Evolutionary conservation across 2,888 invertebrate species (phyloP).

Genomic region (Protula sp.): DNA sequence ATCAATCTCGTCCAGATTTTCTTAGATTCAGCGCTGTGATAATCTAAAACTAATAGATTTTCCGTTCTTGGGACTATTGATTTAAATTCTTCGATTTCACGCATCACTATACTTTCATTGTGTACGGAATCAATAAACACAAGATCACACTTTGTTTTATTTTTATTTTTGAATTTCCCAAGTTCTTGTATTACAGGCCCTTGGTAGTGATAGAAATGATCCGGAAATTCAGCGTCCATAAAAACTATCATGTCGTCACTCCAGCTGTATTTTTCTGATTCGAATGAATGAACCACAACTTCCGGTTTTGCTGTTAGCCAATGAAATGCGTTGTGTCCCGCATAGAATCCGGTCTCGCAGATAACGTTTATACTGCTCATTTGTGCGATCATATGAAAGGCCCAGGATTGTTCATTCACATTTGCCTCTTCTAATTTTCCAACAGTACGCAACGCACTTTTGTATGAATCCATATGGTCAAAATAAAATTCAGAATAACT

Average conservation of each 20-base stretch:
- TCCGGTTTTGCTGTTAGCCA: slow-evolving; percentile 10
- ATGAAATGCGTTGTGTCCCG: slow-evolving; percentile 8
- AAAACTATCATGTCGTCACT: slow-evolving; percentile 8
- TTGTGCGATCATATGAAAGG: slow-evolving; percentile 8
- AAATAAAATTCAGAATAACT: slow-evolving; percentile 9
- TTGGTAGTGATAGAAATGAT: not conserved
- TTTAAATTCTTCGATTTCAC: not conserved
- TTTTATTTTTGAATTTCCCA: not conserved
- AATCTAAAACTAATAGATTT: not conserved
- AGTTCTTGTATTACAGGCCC: not conserved
- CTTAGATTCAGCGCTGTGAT: not conserved
- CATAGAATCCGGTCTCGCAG: slow-evolving; percentile 13
- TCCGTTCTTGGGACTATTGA: not conserved
- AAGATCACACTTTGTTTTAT: not conserved
- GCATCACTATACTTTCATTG: not conserved
- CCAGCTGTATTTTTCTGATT: not conserved
- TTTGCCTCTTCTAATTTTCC: not conserved
- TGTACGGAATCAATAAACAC: not conserved
- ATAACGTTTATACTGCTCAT: slow-evolving; percentile 4
- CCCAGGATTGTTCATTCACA: slow-evolving; percentile 12
- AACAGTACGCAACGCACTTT: not conserved
- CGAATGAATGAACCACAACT: slow-evolving; percentile 9
- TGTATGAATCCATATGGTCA: slow-evolving; percentile 12
- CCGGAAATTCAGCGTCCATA: slow-evolving; percentile 9
- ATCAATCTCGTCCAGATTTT: not conserved